These are phyloP conservation scores for Pyrrhosoma nymphula DNA, from an alignment of 2,888 invertebrate genomes.

Conservation along the genomic window DNA sequence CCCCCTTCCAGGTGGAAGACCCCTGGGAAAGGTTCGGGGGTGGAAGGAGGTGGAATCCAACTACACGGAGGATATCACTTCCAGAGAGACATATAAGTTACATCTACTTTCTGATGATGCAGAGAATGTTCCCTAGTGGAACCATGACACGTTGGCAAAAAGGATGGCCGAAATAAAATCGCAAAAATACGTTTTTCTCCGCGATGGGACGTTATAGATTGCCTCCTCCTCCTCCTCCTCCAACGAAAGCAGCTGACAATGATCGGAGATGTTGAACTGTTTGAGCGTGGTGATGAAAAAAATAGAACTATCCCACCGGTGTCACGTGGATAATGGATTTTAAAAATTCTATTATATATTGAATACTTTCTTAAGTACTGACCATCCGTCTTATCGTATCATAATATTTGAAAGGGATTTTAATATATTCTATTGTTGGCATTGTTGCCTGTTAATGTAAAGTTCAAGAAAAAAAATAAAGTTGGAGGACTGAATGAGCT, in stretches of 20 bases:
- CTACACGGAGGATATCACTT: neutral
- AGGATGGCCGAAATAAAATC: constrained; percentile 13
- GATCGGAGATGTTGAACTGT: neutral
- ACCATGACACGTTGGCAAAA: constrained; percentile 22
- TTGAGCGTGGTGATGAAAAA: neutral
- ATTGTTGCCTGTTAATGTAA: too few relatives aligned
- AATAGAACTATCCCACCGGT: neutral
- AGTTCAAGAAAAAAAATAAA: too few relatives aligned
- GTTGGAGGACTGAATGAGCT: too few relatives aligned
- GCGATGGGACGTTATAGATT: neutral
- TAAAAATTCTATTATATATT: too few relatives aligned
- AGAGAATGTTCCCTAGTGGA: neutral
- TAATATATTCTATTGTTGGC: too few relatives aligned
- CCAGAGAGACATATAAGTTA: neutral
- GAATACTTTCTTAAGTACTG: too few relatives aligned
- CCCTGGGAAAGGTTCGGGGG: neutral
- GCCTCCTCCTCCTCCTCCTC: neutral
- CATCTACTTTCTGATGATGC: constrained; percentile 25
- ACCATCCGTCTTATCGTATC: too few relatives aligned
- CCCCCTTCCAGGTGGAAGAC: neutral
- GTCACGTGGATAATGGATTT: neutral
- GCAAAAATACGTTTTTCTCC: constrained; percentile 6
- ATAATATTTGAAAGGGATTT: too few relatives aligned
- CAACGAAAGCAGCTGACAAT: neutral
- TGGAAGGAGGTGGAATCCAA: neutral